These are phyloP conservation scores for Eucera pruinosa DNA, from an alignment of 2,888 invertebrate species.

Conservation along the genomic window DNA sequence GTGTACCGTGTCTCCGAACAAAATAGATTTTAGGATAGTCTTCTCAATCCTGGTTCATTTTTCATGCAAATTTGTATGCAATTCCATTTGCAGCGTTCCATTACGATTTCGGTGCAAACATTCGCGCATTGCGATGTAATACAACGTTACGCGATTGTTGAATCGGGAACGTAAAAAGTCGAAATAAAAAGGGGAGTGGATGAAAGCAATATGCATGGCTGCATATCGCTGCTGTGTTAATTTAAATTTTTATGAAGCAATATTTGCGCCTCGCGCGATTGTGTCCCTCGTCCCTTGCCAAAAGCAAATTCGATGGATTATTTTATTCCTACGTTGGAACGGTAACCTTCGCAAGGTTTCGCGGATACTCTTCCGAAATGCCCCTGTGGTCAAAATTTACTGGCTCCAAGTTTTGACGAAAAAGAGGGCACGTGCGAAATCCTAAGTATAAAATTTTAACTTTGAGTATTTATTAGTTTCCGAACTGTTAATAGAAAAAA, in stretches of 20 bases:
- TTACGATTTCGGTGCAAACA: neutral
- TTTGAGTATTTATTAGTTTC: too few relatives aligned
- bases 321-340: too few relatives aligned
- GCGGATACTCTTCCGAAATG: too few relatives aligned
- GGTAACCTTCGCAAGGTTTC: too few relatives aligned
- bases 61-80: neutral
- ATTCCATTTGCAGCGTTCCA: neutral
- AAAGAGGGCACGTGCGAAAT: too few relatives aligned
- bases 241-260: slow-evolving; percentile 32
- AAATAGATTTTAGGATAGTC: too few relatives aligned
- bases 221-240: slow-evolving; percentile 4
- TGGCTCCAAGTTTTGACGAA: too few relatives aligned
- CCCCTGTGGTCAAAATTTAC: too few relatives aligned
- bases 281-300: neutral
- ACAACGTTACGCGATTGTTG: neutral
- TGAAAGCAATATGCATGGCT: neutral
- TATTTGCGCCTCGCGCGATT: slow-evolving; percentile 1
- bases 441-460: too few relatives aligned
- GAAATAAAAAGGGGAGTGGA: neutral
- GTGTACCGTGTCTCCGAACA: too few relatives aligned
- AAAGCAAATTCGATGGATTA: neutral
- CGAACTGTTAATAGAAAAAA: too few relatives aligned
- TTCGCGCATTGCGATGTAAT: neutral
- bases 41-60: too few relatives aligned
- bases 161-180: neutral